A percentile compares a stretch with the other conserved stretches of the same genome.
Evolutionary conservation across 2,888 invertebrate genomes (phyloP).

Genomic region (Sminthurides aquaticus): DNA sequence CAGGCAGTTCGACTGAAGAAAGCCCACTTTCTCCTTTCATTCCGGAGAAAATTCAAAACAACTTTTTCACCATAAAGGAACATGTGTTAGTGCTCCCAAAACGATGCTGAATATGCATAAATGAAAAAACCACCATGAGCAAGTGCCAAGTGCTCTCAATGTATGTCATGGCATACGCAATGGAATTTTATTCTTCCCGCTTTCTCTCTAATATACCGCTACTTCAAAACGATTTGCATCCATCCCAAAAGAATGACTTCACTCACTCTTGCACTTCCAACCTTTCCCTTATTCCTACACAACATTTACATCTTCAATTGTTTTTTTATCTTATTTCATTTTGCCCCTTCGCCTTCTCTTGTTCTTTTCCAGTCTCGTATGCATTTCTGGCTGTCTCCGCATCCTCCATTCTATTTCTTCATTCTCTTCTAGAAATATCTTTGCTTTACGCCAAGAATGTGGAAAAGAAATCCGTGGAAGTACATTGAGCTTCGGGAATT

Average conservation of each 20-base stretch:
- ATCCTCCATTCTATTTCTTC: no score
- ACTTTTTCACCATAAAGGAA: not conserved
- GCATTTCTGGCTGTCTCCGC: no score
- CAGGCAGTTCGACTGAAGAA: not conserved
- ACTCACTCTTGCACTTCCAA: not conserved
- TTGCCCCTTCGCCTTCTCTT: not conserved
- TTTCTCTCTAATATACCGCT: not conserved
- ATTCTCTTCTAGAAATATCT: no score
- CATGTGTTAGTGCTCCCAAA: not conserved
- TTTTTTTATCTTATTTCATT: not conserved
- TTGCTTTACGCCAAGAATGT: no score
- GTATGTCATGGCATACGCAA: not conserved
- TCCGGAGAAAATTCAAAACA: constrained; percentile 3
- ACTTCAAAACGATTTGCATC: no score
- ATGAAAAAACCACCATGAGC: not conserved
- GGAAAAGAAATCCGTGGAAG: no score
- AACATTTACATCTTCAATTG: not conserved
- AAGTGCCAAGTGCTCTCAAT: not conserved
- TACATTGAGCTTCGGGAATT: no score
- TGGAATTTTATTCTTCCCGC: not conserved
- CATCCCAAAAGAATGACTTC: no score
- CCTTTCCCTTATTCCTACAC: not conserved
- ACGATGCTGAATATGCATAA: not conserved
- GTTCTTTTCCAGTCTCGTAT: no score
- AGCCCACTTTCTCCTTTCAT: not conserved